phyloP scores from a whole-genome alignment of 2,888 invertebrate species.

The Tachina lurida region DNA sequence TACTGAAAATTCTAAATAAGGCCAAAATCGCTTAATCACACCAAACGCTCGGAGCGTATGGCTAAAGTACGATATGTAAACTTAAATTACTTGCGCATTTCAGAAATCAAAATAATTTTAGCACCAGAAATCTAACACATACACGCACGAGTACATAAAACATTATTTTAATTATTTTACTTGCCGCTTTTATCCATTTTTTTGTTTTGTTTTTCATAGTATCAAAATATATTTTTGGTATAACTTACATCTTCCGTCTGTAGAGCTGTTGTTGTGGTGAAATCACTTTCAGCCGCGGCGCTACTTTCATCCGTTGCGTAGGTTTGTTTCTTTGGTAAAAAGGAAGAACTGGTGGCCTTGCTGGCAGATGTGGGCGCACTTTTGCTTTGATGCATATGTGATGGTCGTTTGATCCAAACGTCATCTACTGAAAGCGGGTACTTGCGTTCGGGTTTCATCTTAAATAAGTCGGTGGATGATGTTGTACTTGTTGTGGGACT shows the following conservation, averaged over 20 bases:
- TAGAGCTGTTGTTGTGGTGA: slow-evolving; percentile 75
- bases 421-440: slow-evolving; percentile 78
- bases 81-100: too few relatives aligned
- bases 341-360: slow-evolving; percentile 24
- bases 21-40: too few relatives aligned
- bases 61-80: too few relatives aligned
- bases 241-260: slow-evolving; percentile 81
- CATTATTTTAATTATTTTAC: too few relatives aligned
- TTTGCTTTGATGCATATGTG: slow-evolving; percentile 37
- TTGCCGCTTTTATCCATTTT: background rate
- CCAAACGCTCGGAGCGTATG: too few relatives aligned
- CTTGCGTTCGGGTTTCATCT: slow-evolving; percentile 60
- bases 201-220: background rate
- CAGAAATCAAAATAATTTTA: too few relatives aligned
- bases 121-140: too few relatives aligned
- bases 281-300: slow-evolving; percentile 72
- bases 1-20: too few relatives aligned
- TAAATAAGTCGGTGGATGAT: background rate
- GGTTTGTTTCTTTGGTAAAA: slow-evolving; percentile 73
- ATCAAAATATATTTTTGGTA: background rate
- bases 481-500: slow-evolving; percentile 12
- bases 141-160: too few relatives aligned
- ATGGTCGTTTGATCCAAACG: slow-evolving; percentile 79
- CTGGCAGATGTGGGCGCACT: background rate
- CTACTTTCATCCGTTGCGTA: slow-evolving; percentile 75